Conservation (phyloP, 2,888 invertebrate species). For the Dolomedes plantarius region DNA sequence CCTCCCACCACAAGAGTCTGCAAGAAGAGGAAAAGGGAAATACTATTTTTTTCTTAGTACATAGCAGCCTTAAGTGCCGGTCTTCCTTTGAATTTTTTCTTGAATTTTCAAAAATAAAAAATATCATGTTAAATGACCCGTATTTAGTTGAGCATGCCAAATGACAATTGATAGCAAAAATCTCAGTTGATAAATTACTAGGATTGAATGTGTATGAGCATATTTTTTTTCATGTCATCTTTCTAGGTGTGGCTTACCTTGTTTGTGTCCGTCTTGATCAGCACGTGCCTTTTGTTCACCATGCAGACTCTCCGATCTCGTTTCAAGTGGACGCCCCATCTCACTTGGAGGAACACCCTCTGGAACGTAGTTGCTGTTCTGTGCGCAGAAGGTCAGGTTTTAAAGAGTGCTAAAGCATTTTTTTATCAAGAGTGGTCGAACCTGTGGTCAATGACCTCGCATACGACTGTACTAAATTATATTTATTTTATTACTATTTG, state of each 20-base stretch:
- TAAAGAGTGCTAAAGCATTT: not conserved
- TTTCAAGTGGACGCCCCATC: not conserved
- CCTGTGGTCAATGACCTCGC: not conserved
- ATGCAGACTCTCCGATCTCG: not conserved
- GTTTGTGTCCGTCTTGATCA: not conserved
- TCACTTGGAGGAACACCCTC: constrained; percentile 13
- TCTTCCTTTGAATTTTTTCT: too few relatives aligned
- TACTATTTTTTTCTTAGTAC: too few relatives aligned
- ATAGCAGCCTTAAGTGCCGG: too few relatives aligned
- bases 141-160: too few relatives aligned
- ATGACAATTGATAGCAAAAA: too few relatives aligned
- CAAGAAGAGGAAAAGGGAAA: too few relatives aligned
- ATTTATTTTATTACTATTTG: too few relatives aligned
- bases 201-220: too few relatives aligned
- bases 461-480: not conserved
- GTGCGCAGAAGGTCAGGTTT: constrained; percentile 11
- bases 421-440: not conserved
- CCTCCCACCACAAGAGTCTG: too few relatives aligned
- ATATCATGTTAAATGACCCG: too few relatives aligned
- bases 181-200: too few relatives aligned
- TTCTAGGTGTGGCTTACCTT: constrained; percentile 17
- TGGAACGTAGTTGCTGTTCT: constrained; percentile 13
- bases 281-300: not conserved
- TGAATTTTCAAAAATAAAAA: too few relatives aligned
- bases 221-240: not conserved